Percentiles rank a stretch among this genome's conserved stretches.
These are phyloP conservation scores for Polypterus bichir DNA, from an alignment of 2,113 vertebrate species.

Conservation along the genomic window DNA sequence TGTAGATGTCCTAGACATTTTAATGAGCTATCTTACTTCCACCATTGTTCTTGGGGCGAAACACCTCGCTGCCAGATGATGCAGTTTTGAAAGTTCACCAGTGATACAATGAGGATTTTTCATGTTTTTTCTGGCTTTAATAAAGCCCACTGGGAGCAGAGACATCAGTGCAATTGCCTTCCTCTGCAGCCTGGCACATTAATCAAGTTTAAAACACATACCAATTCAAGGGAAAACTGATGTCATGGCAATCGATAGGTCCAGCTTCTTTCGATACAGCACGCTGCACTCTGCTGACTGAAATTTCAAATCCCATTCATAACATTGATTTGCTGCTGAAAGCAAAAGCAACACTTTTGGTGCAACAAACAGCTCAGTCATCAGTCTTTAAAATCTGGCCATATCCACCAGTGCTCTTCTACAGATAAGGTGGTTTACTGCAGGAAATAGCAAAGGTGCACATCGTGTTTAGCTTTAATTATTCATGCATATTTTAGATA, in stretches of 20 bases:
- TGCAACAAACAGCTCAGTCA: not conserved
- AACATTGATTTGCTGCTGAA: constrained; percentile 4
- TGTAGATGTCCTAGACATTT: no score
- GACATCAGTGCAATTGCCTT: not conserved
- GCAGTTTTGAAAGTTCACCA: no score
- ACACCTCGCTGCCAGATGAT: no score
- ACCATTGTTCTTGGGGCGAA: no score
- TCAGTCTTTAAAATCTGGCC: not conserved
- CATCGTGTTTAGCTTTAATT: no score
- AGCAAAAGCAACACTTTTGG: not conserved
- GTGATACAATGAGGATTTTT: no score
- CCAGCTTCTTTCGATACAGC: not conserved
- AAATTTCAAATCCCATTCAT: constrained; percentile 1
- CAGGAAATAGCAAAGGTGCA: no score
- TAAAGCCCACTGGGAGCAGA: not conserved
- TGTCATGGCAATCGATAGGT: constrained; percentile 5
- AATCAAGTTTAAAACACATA: not conserved
- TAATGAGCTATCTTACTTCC: no score
- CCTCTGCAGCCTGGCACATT: not conserved
- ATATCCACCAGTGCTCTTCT: no score
- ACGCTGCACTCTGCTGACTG: not conserved
- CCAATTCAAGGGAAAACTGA: not conserved
- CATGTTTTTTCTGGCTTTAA: not conserved
- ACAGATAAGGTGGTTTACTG: no score
- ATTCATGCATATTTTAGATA: no score